phyloP scores from a whole-genome alignment of 2,113 vertebrate species.

The Oreotragus oreotragus region DNA sequence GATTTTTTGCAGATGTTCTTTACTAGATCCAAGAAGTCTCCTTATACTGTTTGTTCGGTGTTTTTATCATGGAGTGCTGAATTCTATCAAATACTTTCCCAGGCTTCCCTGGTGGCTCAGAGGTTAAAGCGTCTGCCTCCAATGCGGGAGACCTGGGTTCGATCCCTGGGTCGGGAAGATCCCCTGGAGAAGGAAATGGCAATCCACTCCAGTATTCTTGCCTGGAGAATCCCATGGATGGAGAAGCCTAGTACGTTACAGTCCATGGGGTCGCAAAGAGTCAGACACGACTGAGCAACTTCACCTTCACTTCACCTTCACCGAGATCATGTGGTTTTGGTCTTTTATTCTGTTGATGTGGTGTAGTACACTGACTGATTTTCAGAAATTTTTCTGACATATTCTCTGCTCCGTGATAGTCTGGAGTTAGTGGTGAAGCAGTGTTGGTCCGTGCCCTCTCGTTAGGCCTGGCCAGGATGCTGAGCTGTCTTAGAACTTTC shows the following conservation, averaged over 20 bases:
- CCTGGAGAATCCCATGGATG: no score
- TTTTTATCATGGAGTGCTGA: neutral
- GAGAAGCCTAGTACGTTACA: no score
- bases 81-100: neutral
- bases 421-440: neutral
- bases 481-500: neutral
- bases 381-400: neutral
- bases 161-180: no score
- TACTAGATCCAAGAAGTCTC: neutral
- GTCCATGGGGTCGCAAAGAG: no score
- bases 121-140: no score
- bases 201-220: no score
- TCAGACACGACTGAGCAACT: no score
- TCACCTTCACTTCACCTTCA: no score
- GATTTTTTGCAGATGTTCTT: neutral
- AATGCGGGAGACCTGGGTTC: no score
- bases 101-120: no score
- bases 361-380: neutral
- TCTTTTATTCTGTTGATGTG: neutral
- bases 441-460: neutral
- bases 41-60: neutral
- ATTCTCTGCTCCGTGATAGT: neutral
- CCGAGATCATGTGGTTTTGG: neutral
- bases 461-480: neutral
- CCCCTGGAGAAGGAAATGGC: no score